Base-by-base conservation (phyloP, 2,113 vertebrate genomes). In the Cyprinodon variegatus region DNA sequence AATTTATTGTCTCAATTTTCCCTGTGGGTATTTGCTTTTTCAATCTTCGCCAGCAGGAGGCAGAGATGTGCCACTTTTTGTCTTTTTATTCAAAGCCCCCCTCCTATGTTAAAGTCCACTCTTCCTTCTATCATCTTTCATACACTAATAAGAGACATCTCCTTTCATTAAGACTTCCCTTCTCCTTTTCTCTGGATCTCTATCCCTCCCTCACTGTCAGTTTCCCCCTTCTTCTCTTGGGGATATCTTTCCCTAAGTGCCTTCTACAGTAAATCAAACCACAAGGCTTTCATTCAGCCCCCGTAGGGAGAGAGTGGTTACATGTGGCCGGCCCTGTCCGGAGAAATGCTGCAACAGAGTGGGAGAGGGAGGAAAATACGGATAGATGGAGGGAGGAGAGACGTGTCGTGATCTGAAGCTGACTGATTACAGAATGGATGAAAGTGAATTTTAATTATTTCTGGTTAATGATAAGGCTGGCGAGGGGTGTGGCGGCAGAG, bases 201-300 rank as follows among this genome's bases (percentile, higher is more conserved):
- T 65, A 61, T 40, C 68, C 60, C 67, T 20, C 11, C 61, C 37
- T 68, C 53, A 10, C n/a, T 70, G 39, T 67, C 20, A 67, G 15
- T 70, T 46, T 80, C n/a, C 61, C 69, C 68, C 10, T 79, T 71
- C 83, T 70, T 85, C 83, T 89, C 90, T 65, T 37, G 90, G 72
- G 84, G 86, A 89, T 80, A 39, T 76, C 70, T 81, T 72, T 20
- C 76, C 79, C 88, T 93, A 93, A 93, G 92, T 93, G 92, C 91
- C 83, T 89, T 86, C 77, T 91, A 90, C 92, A 90, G 92, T 92
- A 93, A 93, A 92, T 92, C 89, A 92, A 90, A 91, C 90, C 91
- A 36, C 92, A 93, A 87, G 73, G 89, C 90, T 87, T 91, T 88
- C 82, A 90, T 89, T 90, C 73, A 90, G 76, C 73, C 65, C n/a